Base-by-base conservation (phyloP, 2,888 invertebrate genomes). In the Tetheella fluctuosa region DNA sequence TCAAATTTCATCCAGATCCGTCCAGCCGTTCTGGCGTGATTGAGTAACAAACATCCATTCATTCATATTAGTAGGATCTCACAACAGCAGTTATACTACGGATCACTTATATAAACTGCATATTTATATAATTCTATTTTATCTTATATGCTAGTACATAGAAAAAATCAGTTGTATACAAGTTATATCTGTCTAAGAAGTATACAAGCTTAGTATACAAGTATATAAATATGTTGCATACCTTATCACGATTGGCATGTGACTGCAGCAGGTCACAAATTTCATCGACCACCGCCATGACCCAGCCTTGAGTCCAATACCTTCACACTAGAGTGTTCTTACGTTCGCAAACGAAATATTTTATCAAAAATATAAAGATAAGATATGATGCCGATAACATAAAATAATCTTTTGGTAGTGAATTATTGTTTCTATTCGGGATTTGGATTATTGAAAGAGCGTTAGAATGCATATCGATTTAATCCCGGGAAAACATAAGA, bases 221-320 rank as follows among this genome's bases (percentile, higher is more conserved):
- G 13, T 34, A 34, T 7, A 34, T 34, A 39, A 39, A 42, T 58
- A 8, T 20, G 48, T 25, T 52, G 23, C 73, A 81, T 89, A 95
- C 96, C 94, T 97, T 97, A 92, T 97, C 97, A 72, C 97, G 94
- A 42, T 97, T 97, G 64, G 95, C 94, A 79, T 97, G 97, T 1
- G 95, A 94, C 68, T 96, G 96, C 71, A 97, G 86, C 76, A 96
- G 93, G 68, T 95, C 94, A 82, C 95, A 95, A 67, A 95, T 87
- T 83, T 94, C 94, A 70, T 90, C 79, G 2, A 90, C 80, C 12
- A 80, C 72, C 58, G 83, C 84, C 86, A 88, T 90, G 34, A 5
- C 37, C 61, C 39, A 23, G 39, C 58, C 48, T 55, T 48, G 60
- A 61, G 69, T 60, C 10, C n/a, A 48, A 42, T 42, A 62, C 64